phyloP scores from a whole-genome alignment of 2,113 vertebrate genomes.

The Oceanodroma tethys region DNA sequence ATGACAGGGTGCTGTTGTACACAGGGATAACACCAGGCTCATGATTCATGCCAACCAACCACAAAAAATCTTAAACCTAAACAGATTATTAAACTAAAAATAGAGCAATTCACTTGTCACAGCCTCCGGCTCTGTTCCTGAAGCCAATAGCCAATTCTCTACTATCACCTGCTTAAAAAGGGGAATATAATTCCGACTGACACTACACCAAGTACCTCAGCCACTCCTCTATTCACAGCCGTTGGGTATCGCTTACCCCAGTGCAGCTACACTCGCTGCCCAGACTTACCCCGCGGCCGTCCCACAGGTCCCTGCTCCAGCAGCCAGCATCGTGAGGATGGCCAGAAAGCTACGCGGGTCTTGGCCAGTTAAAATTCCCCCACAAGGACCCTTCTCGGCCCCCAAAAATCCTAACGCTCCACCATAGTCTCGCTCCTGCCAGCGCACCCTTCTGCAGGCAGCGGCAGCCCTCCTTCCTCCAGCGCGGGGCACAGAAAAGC shows the following conservation, averaged over 20 bases:
- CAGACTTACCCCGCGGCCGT: not conserved
- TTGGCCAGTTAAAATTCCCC: not conserved
- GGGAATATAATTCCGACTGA: not conserved
- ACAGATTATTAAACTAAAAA: not conserved
- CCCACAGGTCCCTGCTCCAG: not conserved
- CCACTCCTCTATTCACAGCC: not conserved
- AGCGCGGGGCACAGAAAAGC: not conserved
- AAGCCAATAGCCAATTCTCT: not conserved
- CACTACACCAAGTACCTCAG: not conserved
- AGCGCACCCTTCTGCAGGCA: not conserved
- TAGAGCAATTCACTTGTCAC: not conserved
- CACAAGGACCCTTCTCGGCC: not conserved
- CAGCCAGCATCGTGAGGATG: not conserved
- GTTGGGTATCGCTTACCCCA: fast-evolving
- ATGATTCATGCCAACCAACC: not conserved
- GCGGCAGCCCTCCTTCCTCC: not conserved
- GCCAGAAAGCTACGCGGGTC: not conserved
- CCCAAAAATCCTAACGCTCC: not conserved
- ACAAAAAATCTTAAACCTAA: not conserved
- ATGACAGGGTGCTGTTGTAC: not conserved
- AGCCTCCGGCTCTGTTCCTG: not conserved
- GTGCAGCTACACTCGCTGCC: fast-evolving
- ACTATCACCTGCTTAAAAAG: not conserved
- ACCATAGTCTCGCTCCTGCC: not conserved
- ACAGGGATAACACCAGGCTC: not conserved